Evolutionary conservation across 2,888 invertebrate species (phyloP), one percentile per base, ranked within the genome.

Genomic region (Neuroscelio doddi): DNA sequence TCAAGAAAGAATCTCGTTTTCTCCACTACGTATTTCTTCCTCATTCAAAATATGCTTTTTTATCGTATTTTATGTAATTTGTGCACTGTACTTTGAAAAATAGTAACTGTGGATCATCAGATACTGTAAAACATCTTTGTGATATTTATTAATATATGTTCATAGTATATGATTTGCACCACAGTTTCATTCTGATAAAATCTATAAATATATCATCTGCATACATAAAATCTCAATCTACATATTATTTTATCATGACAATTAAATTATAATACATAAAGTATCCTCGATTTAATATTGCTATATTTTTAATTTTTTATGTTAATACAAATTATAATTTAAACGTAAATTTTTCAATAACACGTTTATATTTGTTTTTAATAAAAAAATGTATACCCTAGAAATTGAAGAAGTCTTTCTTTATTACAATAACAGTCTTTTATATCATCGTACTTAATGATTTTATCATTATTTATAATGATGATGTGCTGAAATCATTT

Each of bases 71-170:
- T 49, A 42, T 45, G 36, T 53, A 49, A 27, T 58, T 64, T 64
- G 55, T 64, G 64, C 59, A 59, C 44, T 53, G 41, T 59, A 55
- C 15, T 53, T 64, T 53, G 59, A 64, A 64, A 64, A 64, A 64
- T 64, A 64, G 53, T 58, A 52, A 58, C 42, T 24, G 49, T 39
- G 45, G 26, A 17, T 45, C 34, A 64, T 55, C 52, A 38, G 30
- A 44, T 42, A 46, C 46, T 56, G 51, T 50, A 63, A 51, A 46
- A 27, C 32, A 15, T 42, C 29, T 12, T 36, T 45, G 5, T 21
- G 21, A 21, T 21, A 21, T 3, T 21, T 9, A 15, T 34, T 30
- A 42, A 29, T 39, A 8, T 30, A 16, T 32, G 14, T 52, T 55
- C 45, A 39, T 41, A 56, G 46, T 56, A 56, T 34, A 27, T 57